These are phyloP conservation scores for Ctenicera cuprea DNA, from an alignment of 2,888 invertebrate genomes.

Conservation along the genomic window DNA sequence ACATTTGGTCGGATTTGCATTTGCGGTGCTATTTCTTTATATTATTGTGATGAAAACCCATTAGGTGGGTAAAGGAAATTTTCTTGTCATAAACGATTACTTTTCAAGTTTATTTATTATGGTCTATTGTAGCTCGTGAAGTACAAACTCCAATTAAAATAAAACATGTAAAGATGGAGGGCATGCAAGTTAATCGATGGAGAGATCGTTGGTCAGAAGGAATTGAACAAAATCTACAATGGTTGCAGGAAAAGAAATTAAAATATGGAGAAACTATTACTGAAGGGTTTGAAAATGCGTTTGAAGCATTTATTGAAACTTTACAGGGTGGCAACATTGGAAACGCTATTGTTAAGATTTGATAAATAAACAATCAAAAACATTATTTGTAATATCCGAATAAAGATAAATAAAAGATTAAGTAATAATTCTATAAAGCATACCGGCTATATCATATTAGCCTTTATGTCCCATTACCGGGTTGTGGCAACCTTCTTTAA, in stretches of 20 bases:
- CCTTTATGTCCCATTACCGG: too few species aligned
- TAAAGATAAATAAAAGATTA: too few species aligned
- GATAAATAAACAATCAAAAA: not conserved
- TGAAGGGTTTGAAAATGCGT: conserved; percentile 81
- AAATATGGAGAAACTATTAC: conserved; percentile 81
- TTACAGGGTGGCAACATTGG: conserved; percentile 80
- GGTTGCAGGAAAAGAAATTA: conserved; percentile 81
- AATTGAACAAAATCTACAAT: conserved; percentile 76
- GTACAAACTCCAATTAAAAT: conserved; percentile 46
- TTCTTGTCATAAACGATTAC: too few species aligned
- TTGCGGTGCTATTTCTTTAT: conserved; percentile 80
- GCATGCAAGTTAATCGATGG: conserved; percentile 77
- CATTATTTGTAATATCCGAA: not conserved
- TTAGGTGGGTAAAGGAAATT: conserved; percentile 69
- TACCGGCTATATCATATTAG: too few species aligned
- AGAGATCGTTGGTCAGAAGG: conserved; percentile 77
- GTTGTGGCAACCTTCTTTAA: too few species aligned
- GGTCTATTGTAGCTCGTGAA: conserved; percentile 29
- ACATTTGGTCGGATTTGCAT: conserved; percentile 77
- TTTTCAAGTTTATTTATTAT: not conserved
- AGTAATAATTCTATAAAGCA: too few species aligned
- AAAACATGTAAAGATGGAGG: conserved; percentile 73
- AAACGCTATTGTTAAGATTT: conserved; percentile 80
- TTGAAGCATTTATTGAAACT: conserved; percentile 80
- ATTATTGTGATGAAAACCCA: conserved; percentile 74